phyloP scores from a whole-genome alignment of 2,888 invertebrate species.

The Melinaea menophilus region DNA sequence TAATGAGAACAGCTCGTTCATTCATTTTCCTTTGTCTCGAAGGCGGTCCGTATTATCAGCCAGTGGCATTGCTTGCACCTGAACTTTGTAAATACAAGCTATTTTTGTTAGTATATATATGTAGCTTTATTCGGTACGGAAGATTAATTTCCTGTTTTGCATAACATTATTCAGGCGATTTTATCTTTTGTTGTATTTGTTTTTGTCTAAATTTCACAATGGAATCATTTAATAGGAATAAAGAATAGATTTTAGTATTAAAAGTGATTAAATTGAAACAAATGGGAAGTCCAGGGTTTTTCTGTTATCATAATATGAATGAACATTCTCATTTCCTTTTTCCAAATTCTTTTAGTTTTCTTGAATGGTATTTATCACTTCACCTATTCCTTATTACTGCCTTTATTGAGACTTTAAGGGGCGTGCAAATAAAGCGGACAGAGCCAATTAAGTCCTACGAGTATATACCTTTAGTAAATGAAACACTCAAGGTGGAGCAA shows the following conservation, averaged over 20 bases:
- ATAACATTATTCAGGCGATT: too few species aligned
- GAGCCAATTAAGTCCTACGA: slow-evolving; percentile 18
- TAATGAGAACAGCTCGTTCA: slow-evolving; percentile 35
- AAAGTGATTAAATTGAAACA: too few species aligned
- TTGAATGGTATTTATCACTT: slow-evolving; percentile 13
- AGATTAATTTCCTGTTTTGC: too few species aligned
- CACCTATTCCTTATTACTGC: slow-evolving; percentile 25
- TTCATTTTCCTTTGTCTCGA: slow-evolving; percentile 41
- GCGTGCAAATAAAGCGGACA: slow-evolving; percentile 26
- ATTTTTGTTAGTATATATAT: background rate
- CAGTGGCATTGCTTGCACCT: slow-evolving; percentile 9
- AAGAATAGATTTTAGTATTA: too few species aligned
- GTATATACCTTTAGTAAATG: background rate
- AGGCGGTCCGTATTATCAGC: slow-evolving; percentile 3
- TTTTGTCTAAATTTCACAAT: too few species aligned
- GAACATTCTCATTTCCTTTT: background rate
- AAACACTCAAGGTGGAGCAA: background rate
- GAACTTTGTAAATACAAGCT: background rate
- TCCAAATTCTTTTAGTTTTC: slow-evolving; percentile 13
- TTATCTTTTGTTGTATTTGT: too few species aligned
- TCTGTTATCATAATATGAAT: too few species aligned
- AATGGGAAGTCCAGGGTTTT: too few species aligned
- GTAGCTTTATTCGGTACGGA: too few species aligned
- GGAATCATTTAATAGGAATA: too few species aligned
- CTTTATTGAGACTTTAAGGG: slow-evolving; percentile 21